Base-by-base conservation (phyloP, 2,113 vertebrate species). In the Neodontobutis hainanensis region DNA sequence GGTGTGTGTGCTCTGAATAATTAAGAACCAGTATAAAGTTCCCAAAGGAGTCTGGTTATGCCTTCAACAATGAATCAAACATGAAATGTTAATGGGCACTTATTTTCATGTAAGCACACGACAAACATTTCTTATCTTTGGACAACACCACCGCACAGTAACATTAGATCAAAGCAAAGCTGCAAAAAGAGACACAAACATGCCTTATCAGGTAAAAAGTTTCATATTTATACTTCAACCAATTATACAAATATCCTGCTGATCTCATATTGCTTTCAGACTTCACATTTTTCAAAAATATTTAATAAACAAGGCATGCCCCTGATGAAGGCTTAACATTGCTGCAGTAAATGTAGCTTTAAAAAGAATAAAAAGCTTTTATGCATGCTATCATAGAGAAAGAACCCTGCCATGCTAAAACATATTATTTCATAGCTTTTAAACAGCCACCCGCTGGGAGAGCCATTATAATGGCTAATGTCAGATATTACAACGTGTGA, bases 1-100 rank as follows among this genome's bases (percentile, higher is more conserved):
- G 82, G 62, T 73, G 46, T 66, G 53, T 83, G 82, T 90, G 73
- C 62, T 77, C 66, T 70, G 52, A 76, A 61, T 87, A 70, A 89
- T 82, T 60, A 82, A 77, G 76, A 48, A 63, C 74, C 65, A 11
- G 48, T 32, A 60, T 48, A 19, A 43, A 34, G 60, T 60, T 75
- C 80, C 75, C 52, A 16, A 11, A 81, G 78, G 82, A 80, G 57
- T 15, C 15, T 5, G 32, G 34, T 19, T 74, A 38, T 61, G 61
- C 38, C 53, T 35, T 57, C 44, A 1, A 59, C 6, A 51, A 16
- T 44, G 12, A 63, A 72, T 70, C 61, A 64, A 70, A 70, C 40
- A 48, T 58, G 51, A 46, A 65, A 56, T 61, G 61, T 72, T 5
- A 59, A 66, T 55, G 35, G 63, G 62, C 57, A 32, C 73, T 48